These are phyloP conservation scores for Drosophila pachea DNA, from an alignment of 1,140 invertebrate species.

Conservation along the genomic window DNA sequence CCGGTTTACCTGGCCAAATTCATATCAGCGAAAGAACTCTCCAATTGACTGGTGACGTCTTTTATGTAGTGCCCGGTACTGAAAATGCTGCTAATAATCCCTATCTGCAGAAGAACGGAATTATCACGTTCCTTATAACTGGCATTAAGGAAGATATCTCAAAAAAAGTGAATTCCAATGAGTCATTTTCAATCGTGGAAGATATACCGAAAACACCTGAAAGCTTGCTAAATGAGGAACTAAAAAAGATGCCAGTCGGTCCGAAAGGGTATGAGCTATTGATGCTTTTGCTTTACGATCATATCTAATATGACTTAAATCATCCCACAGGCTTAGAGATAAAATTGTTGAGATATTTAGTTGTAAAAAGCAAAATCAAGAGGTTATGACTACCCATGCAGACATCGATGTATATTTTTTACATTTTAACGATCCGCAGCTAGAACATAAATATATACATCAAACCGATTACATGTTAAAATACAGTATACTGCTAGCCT, in stretches of 20 bases:
- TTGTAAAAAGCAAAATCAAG: not conserved
- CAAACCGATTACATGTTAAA: slow-evolving; percentile 71
- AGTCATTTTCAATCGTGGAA: too few species aligned
- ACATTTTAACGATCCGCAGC: slow-evolving; percentile 52
- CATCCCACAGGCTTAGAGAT: not conserved
- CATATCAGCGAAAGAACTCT: slow-evolving; percentile 90
- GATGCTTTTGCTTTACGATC: not conserved
- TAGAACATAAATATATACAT: slow-evolving; percentile 56
- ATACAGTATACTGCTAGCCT: slow-evolving; percentile 56
- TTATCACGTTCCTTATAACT: slow-evolving; percentile 86
- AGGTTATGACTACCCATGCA: slow-evolving; percentile 2
- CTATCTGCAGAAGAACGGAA: slow-evolving; percentile 83
- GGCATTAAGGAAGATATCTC: slow-evolving; percentile 30
- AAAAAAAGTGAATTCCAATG: too few species aligned
- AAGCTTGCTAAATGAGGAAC: slow-evolving; percentile 39
- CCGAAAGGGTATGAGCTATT: slow-evolving; percentile 46
- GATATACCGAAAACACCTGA: too few species aligned
- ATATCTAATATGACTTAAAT: not conserved
- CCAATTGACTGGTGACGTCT: slow-evolving; percentile 81
- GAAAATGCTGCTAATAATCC: slow-evolving; percentile 83
- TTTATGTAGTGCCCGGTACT: slow-evolving; percentile 81
- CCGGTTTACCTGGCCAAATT: slow-evolving; percentile 90
- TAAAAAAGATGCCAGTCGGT: slow-evolving; percentile 71
- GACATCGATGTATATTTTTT: slow-evolving; percentile 30
- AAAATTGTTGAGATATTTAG: not conserved